Evolutionary conservation across 2,113 vertebrate genomes (phyloP).

Genomic region (Microtus montanus): DNA sequence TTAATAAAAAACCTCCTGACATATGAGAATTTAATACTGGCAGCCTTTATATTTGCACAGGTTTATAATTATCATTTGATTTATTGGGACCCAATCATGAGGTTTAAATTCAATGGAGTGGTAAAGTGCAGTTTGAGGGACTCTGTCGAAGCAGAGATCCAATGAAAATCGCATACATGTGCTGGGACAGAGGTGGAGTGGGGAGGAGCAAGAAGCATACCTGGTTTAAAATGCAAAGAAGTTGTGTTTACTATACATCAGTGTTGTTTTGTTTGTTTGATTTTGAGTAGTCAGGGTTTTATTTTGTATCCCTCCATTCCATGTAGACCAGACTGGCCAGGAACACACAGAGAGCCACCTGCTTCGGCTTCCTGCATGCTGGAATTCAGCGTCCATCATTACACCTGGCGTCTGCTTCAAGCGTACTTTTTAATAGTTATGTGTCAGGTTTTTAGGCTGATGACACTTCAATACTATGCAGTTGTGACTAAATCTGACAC

Average conservation of each 20-base stretch:
- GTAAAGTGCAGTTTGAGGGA: background rate
- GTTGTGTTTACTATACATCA: background rate
- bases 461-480: background rate
- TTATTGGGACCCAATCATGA: background rate
- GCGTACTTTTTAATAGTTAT: slow-evolving; percentile 3
- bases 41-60: background rate
- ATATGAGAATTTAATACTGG: background rate
- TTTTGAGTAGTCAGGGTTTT: background rate
- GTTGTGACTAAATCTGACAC: background rate
- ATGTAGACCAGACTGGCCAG: background rate
- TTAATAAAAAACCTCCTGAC: background rate
- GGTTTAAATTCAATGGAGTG: slow-evolving; percentile 1
- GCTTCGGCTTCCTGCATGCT: background rate
- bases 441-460: background rate
- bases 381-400: background rate
- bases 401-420: background rate
- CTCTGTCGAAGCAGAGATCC: slow-evolving; percentile 4
- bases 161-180: background rate
- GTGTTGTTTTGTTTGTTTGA: background rate
- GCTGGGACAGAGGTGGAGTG: background rate
- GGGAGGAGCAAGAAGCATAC: background rate
- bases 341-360: background rate
- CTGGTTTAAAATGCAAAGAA: slow-evolving; percentile 17
- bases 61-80: slow-evolving; percentile 25
- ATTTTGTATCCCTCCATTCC: no score